These are phyloP conservation scores for Sebastes dallii DNA, from an alignment of 2,797 vertebrate species.

Conservation along the genomic window DNA sequence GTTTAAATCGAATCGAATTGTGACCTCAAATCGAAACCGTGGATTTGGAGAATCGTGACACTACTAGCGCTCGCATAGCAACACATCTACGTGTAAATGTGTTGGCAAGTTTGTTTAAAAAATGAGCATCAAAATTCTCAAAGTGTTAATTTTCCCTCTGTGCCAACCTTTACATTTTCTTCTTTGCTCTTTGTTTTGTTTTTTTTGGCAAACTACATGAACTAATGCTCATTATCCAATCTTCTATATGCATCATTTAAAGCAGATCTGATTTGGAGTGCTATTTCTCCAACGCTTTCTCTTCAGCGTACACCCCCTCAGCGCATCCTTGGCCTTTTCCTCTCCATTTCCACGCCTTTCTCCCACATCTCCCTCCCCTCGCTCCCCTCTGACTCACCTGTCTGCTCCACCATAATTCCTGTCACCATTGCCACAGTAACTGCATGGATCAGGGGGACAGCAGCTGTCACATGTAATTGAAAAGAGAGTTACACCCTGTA, in stretches of 20 bases:
- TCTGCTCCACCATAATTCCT: constrained; percentile 77
- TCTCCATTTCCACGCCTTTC: constrained; percentile 38
- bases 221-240: constrained; percentile 2
- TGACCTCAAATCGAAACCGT: no score
- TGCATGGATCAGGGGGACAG: constrained; percentile 79
- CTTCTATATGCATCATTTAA: neutral
- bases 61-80: neutral
- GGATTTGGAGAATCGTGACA: no score
- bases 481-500: constrained; percentile 78
- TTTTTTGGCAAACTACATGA: constrained; percentile 1
- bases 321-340: constrained; percentile 22
- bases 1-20: no score
- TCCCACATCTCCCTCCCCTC: constrained; percentile 6
- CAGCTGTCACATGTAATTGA: constrained; percentile 83
- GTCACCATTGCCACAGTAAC: constrained; percentile 70
- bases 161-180: neutral
- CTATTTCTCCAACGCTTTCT: neutral
- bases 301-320: neutral
- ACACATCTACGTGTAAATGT: neutral
- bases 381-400: constrained; percentile 72
- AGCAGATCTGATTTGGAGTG: neutral
- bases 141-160: neutral
- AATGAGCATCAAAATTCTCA: neutral
- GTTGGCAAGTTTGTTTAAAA: neutral
- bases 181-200: neutral